Base-by-base conservation (phyloP, 2,888 invertebrate genomes). In the Drosophila aldrichi region DNA sequence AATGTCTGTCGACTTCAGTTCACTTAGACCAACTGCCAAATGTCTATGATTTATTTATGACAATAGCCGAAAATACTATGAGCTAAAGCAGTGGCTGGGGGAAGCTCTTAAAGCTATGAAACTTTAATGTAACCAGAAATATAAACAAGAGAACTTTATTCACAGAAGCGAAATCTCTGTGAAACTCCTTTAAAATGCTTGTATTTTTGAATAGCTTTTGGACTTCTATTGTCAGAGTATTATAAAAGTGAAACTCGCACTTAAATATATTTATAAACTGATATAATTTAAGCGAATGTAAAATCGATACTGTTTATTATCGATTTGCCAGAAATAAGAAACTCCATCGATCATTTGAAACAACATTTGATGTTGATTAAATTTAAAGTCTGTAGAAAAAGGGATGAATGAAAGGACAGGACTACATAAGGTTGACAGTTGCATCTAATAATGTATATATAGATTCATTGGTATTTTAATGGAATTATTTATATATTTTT, bases 1-100 rank as follows among this genome's bases (percentile, higher is more conserved):
- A 56, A 57, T 60, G 65, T 51, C 60, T 49, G 43, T n/a, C 36
- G 54, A 52, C 51, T 32, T 12, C n/a, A 25, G 8, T 22, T 44
- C 22, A 54, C 12, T 54, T 34, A 20, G 22, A 12, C 36, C 10
- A 22, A 46, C n/a, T 46, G 14, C 40, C 34, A 25, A 38, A 44
- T 38, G 38, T 38, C 16, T 38, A 32, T 25, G 76, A 76, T 76
- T 76, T 61, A 60, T 58, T 46, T 63, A 36, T 32, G 46, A 29
- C 8, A 22, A 43, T 34, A 32, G 22, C 60, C 18, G 22, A 36
- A 52, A 51, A 22, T n/a, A 22, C 36, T 36, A 52, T 36, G 34
- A 49, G 34, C n/a, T 20, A 32, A 12, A 25, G 34, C n/a, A 12
- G 3, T 34, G 44, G n/a, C n/a, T 12, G 44, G 20, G 20, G 34